Evolutionary conservation across 1,140 invertebrate genomes (phyloP).

Genomic region (Nixonia krombeini): DNA sequence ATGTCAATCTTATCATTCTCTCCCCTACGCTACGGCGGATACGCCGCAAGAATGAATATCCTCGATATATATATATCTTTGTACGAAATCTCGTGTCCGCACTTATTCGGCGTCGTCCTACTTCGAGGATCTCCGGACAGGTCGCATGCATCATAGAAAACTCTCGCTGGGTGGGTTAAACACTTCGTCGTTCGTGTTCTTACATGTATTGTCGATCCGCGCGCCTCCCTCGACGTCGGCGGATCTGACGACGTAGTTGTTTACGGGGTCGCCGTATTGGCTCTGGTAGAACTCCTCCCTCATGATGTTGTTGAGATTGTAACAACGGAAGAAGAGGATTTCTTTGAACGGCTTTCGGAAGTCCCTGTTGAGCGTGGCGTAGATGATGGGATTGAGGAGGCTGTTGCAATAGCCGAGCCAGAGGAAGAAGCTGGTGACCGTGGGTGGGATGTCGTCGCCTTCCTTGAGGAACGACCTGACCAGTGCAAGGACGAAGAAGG

Average conservation of each 20-base stretch:
- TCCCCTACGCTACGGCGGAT: conserved; percentile 45
- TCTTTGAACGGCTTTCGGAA: conserved; percentile 94
- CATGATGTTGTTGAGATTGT: conserved; percentile 91
- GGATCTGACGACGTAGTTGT: conserved; percentile 63
- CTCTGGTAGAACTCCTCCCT: conserved; percentile 93
- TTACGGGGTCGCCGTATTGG: conserved; percentile 86
- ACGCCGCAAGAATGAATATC: conserved; percentile 30
- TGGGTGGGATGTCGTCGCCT: conserved; percentile 76
- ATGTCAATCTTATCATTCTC: conserved; percentile 49
- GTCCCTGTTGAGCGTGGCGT: conserved; percentile 91
- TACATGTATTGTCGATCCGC: conserved; percentile 45
- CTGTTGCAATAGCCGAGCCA: conserved; percentile 97
- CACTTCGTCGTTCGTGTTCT: conserved; percentile 23
- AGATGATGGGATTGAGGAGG: conserved; percentile 93
- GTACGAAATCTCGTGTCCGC: conserved; percentile 19
- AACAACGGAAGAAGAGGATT: conserved; percentile 90
- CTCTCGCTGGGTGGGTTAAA: conserved; percentile 63
- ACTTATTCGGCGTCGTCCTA: background rate
- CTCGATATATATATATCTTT: conserved; percentile 37
- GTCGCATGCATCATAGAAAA: conserved; percentile 63
- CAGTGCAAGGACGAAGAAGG: conserved; percentile 94
- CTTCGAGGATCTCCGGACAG: conserved; percentile 2
- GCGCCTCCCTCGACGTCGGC: conserved; percentile 53
- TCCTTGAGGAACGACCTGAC: conserved; percentile 84
- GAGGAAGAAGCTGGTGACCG: conserved; percentile 77